phyloP scores from a whole-genome alignment of 2,888 invertebrate genomes.

The Thera obeliscata region DNA sequence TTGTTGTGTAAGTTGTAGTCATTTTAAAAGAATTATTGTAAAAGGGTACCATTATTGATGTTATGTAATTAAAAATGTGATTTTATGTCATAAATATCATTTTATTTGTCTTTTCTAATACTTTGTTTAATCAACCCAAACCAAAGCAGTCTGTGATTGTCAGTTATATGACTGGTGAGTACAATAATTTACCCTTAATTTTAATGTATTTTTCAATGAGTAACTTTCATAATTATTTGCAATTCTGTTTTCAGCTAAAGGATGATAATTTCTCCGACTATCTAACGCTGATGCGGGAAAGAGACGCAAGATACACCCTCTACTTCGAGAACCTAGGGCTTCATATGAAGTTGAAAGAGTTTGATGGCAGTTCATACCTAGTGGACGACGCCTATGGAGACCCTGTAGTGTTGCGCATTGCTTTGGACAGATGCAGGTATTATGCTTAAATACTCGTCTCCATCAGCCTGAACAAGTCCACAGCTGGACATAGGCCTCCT shows the following conservation, averaged over 20 bases:
- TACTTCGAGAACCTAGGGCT: constrained; percentile 75
- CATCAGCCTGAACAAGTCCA: no score
- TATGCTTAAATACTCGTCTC: no score
- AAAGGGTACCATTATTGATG: neutral
- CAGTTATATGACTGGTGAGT: constrained; percentile 4
- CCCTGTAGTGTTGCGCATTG: constrained; percentile 71
- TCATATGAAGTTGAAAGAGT: constrained; percentile 66
- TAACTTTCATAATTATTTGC: neutral
- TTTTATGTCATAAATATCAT: neutral
- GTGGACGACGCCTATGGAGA: constrained; percentile 61
- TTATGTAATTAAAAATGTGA: neutral
- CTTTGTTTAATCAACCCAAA: no score
- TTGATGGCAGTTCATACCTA: constrained; percentile 59
- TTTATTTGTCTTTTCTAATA: neutral
- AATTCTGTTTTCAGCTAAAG: constrained; percentile 56
- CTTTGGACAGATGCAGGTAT: constrained; percentile 75
- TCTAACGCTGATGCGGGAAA: constrained; percentile 68
- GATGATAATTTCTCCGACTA: constrained; percentile 73
- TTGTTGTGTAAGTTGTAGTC: neutral
- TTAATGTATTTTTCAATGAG: neutral
- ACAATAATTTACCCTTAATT: neutral
- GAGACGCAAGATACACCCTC: constrained; percentile 74
- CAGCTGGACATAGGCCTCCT: no score
- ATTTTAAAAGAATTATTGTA: neutral
- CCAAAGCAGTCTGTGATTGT: neutral